These are phyloP conservation scores for Enhydra lutris DNA, from an alignment of 2,113 vertebrate species.

Conservation along the genomic window DNA sequence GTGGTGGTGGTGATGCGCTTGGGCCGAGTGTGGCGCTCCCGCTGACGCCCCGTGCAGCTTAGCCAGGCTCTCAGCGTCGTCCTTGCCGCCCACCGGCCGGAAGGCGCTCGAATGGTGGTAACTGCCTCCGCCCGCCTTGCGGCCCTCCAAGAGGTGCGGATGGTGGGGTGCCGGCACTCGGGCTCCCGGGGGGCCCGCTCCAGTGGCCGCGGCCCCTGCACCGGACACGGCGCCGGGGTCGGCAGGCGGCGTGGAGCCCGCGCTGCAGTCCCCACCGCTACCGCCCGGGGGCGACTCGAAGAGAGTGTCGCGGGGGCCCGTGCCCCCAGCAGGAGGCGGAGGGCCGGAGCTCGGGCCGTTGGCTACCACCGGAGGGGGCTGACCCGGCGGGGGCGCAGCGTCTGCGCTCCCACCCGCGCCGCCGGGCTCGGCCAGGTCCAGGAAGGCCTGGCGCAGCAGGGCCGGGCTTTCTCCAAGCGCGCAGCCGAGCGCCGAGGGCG, in stretches of 20 bases:
- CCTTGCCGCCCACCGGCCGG: conserved; percentile 90
- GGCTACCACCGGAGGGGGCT: conserved; percentile 59
- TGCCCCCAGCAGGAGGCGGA: background rate
- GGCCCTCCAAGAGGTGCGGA: conserved; percentile 75
- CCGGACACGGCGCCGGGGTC: background rate
- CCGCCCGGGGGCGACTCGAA: conserved; percentile 72
- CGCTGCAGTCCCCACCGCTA: conserved; percentile 71
- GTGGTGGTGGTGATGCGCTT: conserved; percentile 42
- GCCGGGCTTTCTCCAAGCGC: conserved; percentile 84
- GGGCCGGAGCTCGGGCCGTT: conserved; percentile 52
- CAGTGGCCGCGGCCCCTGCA: background rate
- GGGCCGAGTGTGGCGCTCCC: conserved; percentile 61
- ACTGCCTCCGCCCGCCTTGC: conserved; percentile 68
- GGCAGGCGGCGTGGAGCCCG: conserved; percentile 59
- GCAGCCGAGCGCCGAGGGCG: conserved; percentile 86
- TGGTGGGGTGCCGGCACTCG: conserved; percentile 58
- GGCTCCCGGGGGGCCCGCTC: background rate
- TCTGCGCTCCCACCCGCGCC: conserved; percentile 6
- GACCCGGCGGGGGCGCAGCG: conserved; percentile 52
- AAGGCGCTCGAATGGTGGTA: conserved; percentile 93
- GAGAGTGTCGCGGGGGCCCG: conserved; percentile 37
- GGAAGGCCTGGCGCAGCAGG: conserved; percentile 91
- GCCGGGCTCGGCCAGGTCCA: conserved; percentile 90
- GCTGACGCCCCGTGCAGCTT: conserved; percentile 88
- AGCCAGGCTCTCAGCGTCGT: conserved; percentile 92